phyloP scores from a whole-genome alignment of 2,888 invertebrate species.

The Diarsia rubi region DNA sequence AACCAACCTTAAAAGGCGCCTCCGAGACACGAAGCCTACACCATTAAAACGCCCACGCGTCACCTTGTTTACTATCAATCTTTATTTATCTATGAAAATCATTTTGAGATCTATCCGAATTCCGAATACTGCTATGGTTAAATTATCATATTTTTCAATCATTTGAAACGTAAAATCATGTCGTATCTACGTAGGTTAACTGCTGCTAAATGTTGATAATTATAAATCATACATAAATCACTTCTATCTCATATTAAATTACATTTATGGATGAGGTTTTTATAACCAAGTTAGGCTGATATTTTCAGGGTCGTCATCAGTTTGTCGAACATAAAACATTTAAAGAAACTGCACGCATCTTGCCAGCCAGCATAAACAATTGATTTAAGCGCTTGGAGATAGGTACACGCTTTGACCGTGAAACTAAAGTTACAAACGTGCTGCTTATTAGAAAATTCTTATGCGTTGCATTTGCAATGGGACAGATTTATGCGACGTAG shows the following conservation, averaged over 20 bases:
- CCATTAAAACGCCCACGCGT: conserved; percentile 65
- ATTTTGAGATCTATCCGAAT: conserved; percentile 47
- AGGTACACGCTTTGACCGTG: conserved; percentile 26
- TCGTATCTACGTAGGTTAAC: conserved; percentile 29
- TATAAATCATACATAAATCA: conserved; percentile 50
- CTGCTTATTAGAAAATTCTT: conserved; percentile 48
- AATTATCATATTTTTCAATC: conserved; percentile 61
- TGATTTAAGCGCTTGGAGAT: conserved; percentile 30
- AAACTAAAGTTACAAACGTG: conserved; percentile 41
- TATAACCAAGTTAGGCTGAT: neutral
- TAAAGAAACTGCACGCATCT: conserved; percentile 25
- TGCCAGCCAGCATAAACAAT: conserved; percentile 30
- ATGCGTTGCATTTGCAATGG: conserved; percentile 55
- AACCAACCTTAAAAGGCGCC: conserved; percentile 77
- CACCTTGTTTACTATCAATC: conserved; percentile 66
- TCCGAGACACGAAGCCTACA: conserved; percentile 65
- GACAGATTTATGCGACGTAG: conserved; percentile 60
- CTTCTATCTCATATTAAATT: conserved; percentile 13
- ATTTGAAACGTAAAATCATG: conserved; percentile 36
- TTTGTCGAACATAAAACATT: conserved; percentile 24
- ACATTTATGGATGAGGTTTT: conserved; percentile 29
- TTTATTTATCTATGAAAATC: conserved; percentile 62
- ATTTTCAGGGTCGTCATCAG: conserved; percentile 21
- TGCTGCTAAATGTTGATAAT: conserved; percentile 44
- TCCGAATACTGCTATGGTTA: conserved; percentile 32